Conservation (phyloP, 2,888 invertebrate genomes). For the Erebia ligea region DNA sequence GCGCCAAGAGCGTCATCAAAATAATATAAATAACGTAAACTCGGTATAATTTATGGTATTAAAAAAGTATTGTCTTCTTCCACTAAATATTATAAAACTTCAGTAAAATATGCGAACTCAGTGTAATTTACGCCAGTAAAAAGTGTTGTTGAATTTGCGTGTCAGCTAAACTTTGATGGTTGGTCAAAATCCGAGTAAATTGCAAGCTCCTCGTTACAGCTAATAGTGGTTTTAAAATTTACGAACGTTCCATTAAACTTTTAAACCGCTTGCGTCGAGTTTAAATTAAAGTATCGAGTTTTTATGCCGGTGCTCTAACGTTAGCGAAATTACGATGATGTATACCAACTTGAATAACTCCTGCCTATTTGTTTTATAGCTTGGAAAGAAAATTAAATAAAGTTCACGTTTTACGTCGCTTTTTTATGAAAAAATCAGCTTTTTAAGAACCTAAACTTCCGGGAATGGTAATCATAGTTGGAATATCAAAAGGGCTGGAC, state of each 20-base stretch:
- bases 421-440: no score
- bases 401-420: background rate
- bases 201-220: conserved; percentile 22
- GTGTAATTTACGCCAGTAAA: background rate
- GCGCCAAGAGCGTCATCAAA: no score
- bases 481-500: no score
- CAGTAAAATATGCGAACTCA: background rate
- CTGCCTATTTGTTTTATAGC: conserved; percentile 13
- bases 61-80: background rate
- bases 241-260: conserved; percentile 25
- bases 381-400: conserved; percentile 2
- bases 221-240: conserved; percentile 30
- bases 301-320: background rate
- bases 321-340: conserved; percentile 8
- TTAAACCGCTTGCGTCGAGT: conserved; percentile 23
- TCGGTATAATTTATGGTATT: background rate
- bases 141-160: conserved; percentile 9
- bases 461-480: no score
- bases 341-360: background rate
- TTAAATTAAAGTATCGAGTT: conserved; percentile 26
- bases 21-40: background rate
- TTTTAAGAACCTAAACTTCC: no score
- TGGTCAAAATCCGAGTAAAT: conserved; percentile 4
- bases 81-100: no score
- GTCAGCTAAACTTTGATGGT: conserved; percentile 15